Percentiles rank a stretch among this genome's conserved stretches.
Conservation (phyloP, 2,797 vertebrate genomes). For the Acanthurus tractus region DNA sequence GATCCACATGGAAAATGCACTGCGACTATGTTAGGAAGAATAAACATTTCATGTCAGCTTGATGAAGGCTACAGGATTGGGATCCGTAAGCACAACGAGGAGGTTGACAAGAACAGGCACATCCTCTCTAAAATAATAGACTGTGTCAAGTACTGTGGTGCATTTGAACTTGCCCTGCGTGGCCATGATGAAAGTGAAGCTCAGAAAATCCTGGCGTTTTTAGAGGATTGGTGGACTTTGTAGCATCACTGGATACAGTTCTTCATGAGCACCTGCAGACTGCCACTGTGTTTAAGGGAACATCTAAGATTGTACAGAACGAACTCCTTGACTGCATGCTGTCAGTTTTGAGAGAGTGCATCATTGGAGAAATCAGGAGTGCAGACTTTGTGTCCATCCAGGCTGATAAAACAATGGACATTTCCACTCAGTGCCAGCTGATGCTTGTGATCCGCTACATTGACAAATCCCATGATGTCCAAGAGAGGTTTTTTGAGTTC, state of each 20-base stretch:
- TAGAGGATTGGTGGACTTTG: not conserved
- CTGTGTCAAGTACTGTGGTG: not conserved
- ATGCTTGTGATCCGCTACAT: not conserved
- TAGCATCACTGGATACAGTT: too few relatives aligned
- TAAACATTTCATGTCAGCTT: not conserved
- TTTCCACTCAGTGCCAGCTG: not conserved
- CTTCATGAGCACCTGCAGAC: not conserved
- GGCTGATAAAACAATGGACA: not conserved
- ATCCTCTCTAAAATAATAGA: not conserved
- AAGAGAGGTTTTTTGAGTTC: not conserved
- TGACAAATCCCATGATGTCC: not conserved
- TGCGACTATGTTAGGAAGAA: not conserved
- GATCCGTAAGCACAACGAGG: not conserved
- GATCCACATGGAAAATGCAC: not conserved
- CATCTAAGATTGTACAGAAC: not conserved
- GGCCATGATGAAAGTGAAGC: not conserved
- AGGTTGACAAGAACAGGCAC: not conserved
- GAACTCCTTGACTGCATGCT: too few relatives aligned
- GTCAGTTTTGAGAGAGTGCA: not conserved
- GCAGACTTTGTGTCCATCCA: not conserved
- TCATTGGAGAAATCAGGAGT: not conserved
- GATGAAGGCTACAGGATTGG: not conserved
- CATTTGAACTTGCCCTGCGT: not conserved
- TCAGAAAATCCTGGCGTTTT: not conserved
- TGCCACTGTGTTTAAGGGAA: not conserved